phyloP scores from a whole-genome alignment of 2,113 vertebrate species.

The Antechinus stuartii region DNA sequence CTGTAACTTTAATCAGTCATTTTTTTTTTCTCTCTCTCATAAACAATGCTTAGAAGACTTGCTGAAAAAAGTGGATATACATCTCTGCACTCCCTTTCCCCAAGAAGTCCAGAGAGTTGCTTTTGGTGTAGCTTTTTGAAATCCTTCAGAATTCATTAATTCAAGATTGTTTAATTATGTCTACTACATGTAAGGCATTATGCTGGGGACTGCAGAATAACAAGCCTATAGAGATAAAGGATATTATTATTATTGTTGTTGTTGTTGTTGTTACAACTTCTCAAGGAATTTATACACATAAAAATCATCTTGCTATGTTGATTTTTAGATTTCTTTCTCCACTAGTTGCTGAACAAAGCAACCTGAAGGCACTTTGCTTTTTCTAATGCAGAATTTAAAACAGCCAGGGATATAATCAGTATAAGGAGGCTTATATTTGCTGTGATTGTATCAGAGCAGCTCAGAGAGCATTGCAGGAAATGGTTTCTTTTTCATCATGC shows the following conservation, averaged over 20 bases:
- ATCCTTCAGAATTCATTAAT: constrained; percentile 60
- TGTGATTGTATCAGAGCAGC: not conserved
- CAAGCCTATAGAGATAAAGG: constrained; percentile 76
- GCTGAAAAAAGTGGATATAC: not conserved
- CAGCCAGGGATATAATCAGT: constrained; percentile 67
- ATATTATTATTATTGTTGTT: constrained; percentile 75
- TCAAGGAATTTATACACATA: constrained; percentile 72
- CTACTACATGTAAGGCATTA: not conserved
- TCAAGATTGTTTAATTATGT: constrained; percentile 2
- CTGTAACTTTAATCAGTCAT: not conserved
- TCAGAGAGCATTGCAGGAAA: constrained; percentile 4
- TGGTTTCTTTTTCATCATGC: not conserved
- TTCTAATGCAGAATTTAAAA: constrained; percentile 81
- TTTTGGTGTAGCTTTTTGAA: constrained; percentile 68
- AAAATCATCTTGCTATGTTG: constrained; percentile 76
- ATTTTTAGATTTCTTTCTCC: constrained; percentile 78
- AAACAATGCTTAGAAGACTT: constrained; percentile 7
- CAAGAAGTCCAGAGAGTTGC: not conserved
- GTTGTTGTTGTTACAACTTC: constrained; percentile 70
- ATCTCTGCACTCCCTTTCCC: not conserved
- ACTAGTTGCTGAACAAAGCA: constrained; percentile 81
- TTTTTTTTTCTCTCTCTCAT: constrained; percentile 53
- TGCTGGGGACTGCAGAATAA: constrained; percentile 19
- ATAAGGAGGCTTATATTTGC: constrained; percentile 76
- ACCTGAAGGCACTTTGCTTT: constrained; percentile 79